Percentiles rank a stretch among this genome's conserved stretches.
These are phyloP conservation scores for Idaea biselata DNA, from an alignment of 2,888 invertebrate species.

Conservation along the genomic window DNA sequence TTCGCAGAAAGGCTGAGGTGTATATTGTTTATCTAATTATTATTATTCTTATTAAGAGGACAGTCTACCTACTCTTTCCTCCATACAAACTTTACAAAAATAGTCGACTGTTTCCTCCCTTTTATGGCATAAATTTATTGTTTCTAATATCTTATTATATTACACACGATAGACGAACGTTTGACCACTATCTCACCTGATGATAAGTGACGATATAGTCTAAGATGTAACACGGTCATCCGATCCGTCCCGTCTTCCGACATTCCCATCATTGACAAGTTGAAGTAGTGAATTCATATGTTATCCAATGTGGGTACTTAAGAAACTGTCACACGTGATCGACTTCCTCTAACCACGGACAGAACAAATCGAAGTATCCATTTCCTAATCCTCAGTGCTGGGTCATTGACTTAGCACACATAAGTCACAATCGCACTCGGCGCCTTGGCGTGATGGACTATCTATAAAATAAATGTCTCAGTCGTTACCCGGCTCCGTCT, in stretches of 20 bases:
- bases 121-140: too few relatives aligned
- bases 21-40: neutral
- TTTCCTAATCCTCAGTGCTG: constrained; percentile 57
- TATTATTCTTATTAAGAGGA: too few relatives aligned
- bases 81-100: too few relatives aligned
- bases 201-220: too few relatives aligned
- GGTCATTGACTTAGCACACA: constrained; percentile 66
- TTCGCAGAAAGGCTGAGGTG: constrained; percentile 75
- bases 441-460: constrained; percentile 48
- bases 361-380: constrained; percentile 52
- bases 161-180: too few relatives aligned
- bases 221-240: too few relatives aligned
- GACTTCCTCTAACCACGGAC: constrained; percentile 40
- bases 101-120: too few relatives aligned
- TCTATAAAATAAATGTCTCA: constrained; percentile 48
- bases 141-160: too few relatives aligned
- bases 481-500: constrained; percentile 1
- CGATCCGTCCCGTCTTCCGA: too few relatives aligned
- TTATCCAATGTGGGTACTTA: neutral
- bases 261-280: neutral
- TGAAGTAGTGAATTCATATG: neutral
- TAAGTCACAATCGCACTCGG: constrained; percentile 58
- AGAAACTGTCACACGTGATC: constrained; percentile 20
- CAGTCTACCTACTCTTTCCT: too few relatives aligned
- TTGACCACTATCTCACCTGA: too few relatives aligned